Conservation (phyloP, 2,113 vertebrate genomes). For the Lynx canadensis region DNA sequence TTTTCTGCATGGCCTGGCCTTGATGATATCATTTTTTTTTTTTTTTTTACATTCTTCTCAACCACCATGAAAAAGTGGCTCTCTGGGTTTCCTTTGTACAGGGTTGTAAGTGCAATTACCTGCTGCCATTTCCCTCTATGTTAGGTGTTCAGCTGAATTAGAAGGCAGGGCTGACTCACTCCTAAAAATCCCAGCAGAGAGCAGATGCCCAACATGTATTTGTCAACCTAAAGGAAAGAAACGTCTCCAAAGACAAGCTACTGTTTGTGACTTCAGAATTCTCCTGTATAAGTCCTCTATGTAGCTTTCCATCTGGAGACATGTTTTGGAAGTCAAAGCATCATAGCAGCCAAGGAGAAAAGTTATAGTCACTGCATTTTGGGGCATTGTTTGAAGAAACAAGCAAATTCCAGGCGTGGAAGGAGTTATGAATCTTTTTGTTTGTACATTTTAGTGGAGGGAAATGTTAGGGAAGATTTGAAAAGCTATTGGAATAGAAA, state of each 20-base stretch:
- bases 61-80: not conserved
- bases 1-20: not conserved
- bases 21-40: not conserved
- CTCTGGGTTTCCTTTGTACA: not conserved
- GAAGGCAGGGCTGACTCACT: not conserved
- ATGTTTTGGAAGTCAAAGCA: slow-evolving; percentile 46
- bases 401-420: not conserved
- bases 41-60: slow-evolving; percentile 11
- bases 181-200: not conserved
- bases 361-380: not conserved
- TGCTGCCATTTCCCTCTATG: not conserved
- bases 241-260: slow-evolving; percentile 1
- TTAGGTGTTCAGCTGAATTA: not conserved
- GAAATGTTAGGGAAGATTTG: not conserved
- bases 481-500: not conserved
- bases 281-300: not conserved
- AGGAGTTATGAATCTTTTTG: not conserved
- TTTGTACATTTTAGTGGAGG: not conserved
- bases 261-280: slow-evolving; percentile 41
- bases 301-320: not conserved
- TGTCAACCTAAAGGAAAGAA: slow-evolving; percentile 6
- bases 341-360: not conserved
- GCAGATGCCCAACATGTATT: not conserved
- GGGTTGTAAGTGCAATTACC: not conserved
- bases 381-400: slow-evolving; percentile 20